phyloP scores from a whole-genome alignment of 92 coral and sea anemone genomes.

The Epizoanthus illoricatus region DNA sequence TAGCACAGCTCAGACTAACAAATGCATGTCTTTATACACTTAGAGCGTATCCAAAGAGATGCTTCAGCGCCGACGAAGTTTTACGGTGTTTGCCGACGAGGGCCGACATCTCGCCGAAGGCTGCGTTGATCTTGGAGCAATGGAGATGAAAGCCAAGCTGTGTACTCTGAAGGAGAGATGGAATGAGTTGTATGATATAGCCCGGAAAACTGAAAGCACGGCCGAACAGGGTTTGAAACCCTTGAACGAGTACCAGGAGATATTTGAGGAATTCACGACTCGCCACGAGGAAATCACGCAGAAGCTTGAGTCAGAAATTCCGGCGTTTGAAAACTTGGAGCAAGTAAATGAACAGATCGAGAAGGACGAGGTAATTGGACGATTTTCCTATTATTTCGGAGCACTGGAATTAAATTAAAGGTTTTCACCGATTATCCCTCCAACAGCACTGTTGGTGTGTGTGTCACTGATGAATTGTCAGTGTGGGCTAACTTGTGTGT shows the following conservation, averaged over 20 bases:
- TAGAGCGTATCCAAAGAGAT: conserved; percentile 87
- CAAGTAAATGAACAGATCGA: conserved; percentile 80
- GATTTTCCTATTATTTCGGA: background rate
- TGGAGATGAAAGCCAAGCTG: conserved; percentile 87
- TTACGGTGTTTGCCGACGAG: conserved; percentile 82
- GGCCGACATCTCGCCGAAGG: conserved; percentile 90
- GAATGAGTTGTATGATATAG: conserved; percentile 87
- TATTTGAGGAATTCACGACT: conserved; percentile 80
- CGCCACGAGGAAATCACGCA: conserved; percentile 85
- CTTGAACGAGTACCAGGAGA: conserved; percentile 84
- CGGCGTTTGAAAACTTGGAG: conserved; percentile 65
- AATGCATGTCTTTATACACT: background rate
- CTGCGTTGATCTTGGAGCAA: conserved; percentile 79
- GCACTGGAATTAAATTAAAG: background rate
- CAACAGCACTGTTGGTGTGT: too few relatives aligned
- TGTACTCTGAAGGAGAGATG: conserved; percentile 91
- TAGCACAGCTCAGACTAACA: background rate
- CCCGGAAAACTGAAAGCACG: conserved; percentile 78
- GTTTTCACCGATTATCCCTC: background rate
- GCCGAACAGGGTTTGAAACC: conserved; percentile 89
- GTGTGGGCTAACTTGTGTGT: too few relatives aligned
- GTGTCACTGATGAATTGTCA: too few relatives aligned
- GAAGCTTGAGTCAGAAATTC: conserved; percentile 63
- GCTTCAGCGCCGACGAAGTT: conserved; percentile 86
- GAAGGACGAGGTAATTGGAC: conserved; percentile 67